A percentile compares a stretch with the other conserved stretches of the same genome.
These are phyloP conservation scores for Mus spicilegus DNA, from an alignment of 2,113 vertebrate species.

Conservation along the genomic window DNA sequence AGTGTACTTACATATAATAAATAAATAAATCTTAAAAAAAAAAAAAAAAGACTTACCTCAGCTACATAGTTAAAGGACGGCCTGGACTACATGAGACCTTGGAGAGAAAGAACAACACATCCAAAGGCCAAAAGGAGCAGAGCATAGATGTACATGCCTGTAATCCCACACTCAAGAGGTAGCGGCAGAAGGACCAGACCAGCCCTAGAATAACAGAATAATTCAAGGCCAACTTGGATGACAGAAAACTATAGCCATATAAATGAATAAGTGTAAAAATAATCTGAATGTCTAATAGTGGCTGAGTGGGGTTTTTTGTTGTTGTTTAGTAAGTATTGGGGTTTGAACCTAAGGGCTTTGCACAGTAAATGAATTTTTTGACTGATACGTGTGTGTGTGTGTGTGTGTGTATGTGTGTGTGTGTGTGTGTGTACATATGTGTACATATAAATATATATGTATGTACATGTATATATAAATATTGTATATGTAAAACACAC, in stretches of 20 bases:
- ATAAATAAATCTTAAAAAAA: too few species aligned
- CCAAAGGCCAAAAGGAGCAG: not conserved
- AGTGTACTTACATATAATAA: too few species aligned
- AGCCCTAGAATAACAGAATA: not conserved
- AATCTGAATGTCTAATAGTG: not conserved
- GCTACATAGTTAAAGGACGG: not conserved
- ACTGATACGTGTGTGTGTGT: not conserved
- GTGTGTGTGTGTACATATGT: too few species aligned
- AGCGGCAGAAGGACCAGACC: not conserved
- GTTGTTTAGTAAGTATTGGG: not conserved
- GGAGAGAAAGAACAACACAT: not conserved
- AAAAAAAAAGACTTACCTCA: not conserved
- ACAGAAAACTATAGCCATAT: not conserved
- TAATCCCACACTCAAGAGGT: not conserved
- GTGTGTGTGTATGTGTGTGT: too few species aligned
- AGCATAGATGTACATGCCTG: not conserved
- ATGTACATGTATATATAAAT: too few species aligned
- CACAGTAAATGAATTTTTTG: not conserved
- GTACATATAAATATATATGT: too few species aligned
- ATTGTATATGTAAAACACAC: too few species aligned
- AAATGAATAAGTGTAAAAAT: not conserved
- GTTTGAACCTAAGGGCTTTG: not conserved
- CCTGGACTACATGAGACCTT: not conserved
- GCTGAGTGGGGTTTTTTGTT: not conserved
- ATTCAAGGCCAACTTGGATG: not conserved